These are phyloP conservation scores for Anolis carolinensis DNA, from an alignment of 2,113 vertebrate species.

Conservation along the genomic window DNA sequence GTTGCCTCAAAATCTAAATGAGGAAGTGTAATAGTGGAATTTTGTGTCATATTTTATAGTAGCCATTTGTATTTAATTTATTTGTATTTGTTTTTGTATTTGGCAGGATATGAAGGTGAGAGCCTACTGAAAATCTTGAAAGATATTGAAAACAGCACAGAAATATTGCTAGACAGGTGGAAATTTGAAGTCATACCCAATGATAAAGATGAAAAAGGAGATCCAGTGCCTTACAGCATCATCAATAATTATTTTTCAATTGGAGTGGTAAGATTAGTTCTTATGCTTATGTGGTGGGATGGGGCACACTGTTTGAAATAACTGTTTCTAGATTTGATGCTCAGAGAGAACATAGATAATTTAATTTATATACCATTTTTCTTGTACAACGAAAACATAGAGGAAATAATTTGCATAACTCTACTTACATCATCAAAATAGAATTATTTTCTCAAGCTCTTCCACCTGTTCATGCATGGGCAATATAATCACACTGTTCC, in stretches of 20 bases:
- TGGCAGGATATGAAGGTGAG: conserved; percentile 94
- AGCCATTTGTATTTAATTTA: neutral
- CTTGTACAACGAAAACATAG: conserved; percentile 57
- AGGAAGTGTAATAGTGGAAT: neutral
- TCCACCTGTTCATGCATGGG: conserved; percentile 54
- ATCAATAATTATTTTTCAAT: conserved; percentile 98
- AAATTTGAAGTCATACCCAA: conserved; percentile 84
- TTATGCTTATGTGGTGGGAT: conserved; percentile 35
- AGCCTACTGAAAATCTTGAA: conserved; percentile 91
- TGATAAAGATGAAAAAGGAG: conserved; percentile 92
- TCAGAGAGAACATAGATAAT: conserved; percentile 49
- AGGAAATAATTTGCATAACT: conserved; percentile 67
- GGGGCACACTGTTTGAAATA: conserved; percentile 34
- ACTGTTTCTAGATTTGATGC: conserved; percentile 37
- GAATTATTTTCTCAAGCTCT: conserved; percentile 58
- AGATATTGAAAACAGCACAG: conserved; percentile 93
- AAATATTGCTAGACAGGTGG: conserved; percentile 84
- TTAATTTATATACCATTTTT: conserved; percentile 52
- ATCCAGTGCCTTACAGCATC: conserved; percentile 94
- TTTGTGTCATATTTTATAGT: conserved; percentile 17
- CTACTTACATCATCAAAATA: conserved; percentile 52
- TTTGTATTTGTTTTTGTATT: conserved; percentile 19
- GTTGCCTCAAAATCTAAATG: neutral
- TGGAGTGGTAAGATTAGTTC: conserved; percentile 82
- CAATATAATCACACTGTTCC: conserved; percentile 50